phyloP scores from a whole-genome alignment of 1,140 invertebrate species.

The Melipona quadrifasciata region DNA sequence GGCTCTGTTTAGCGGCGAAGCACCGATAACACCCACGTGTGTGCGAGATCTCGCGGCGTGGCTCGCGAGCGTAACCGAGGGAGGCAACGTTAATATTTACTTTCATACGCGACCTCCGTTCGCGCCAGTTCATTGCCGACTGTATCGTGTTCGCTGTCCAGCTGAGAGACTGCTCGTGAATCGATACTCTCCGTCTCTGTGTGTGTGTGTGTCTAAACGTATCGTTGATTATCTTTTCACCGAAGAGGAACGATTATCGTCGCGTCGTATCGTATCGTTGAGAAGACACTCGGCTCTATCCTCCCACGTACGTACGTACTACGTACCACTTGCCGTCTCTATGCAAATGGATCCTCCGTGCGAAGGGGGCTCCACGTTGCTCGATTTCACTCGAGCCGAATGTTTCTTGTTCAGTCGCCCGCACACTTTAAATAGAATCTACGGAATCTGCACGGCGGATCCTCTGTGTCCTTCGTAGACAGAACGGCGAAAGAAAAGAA shows the following conservation, averaged over 20 bases:
- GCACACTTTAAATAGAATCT: too few relatives aligned
- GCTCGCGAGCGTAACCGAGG: slow-evolving; percentile 54
- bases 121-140: slow-evolving; percentile 72
- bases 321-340: neutral
- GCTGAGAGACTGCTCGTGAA: slow-evolving; percentile 52
- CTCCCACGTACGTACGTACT: neutral
- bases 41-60: slow-evolving; percentile 33
- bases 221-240: slow-evolving; percentile 20
- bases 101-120: slow-evolving; percentile 72
- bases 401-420: neutral
- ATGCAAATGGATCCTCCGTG: neutral
- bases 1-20: too few relatives aligned
- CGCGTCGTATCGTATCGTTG: neutral
- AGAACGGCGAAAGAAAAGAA: too few relatives aligned
- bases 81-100: slow-evolving; percentile 76
- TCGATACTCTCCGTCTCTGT: slow-evolving; percentile 28
- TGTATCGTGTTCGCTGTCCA: slow-evolving; percentile 70
- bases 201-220: neutral
- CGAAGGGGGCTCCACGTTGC: neutral
- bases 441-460: neutral
- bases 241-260: slow-evolving; percentile 14
- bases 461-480: neutral
- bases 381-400: neutral
- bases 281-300: neutral
- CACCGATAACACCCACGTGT: too few relatives aligned